Percentiles rank a stretch among this genome's conserved stretches.
Evolutionary conservation across 2,797 vertebrate genomes (phyloP).

Genomic region (Bucorvus abyssinicus): DNA sequence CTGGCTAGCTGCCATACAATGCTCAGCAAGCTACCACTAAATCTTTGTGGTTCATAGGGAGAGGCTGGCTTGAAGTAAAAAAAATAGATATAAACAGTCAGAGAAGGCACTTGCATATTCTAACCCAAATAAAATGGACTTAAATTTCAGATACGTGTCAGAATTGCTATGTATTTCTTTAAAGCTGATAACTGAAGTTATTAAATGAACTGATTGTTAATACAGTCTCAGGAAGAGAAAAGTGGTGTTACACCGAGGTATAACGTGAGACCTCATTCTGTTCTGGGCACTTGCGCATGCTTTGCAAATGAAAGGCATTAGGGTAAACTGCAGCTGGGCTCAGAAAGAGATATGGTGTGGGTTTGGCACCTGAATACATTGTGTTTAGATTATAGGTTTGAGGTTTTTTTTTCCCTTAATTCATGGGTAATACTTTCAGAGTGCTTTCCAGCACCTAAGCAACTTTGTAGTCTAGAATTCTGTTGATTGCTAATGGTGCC

Average conservation of each 20-base stretch:
- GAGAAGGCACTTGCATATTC: background rate
- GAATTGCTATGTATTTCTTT: background rate
- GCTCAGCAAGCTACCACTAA: background rate
- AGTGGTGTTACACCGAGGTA: background rate
- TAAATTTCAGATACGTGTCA: background rate
- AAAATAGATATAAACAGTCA: background rate
- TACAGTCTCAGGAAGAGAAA: background rate
- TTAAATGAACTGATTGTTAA: background rate
- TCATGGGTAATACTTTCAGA: background rate
- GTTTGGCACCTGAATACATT: background rate
- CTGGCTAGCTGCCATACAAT: slow-evolving; percentile 3
- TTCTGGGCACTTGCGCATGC: background rate
- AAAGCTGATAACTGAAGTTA: background rate
- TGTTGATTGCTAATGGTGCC: background rate
- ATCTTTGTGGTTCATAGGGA: background rate
- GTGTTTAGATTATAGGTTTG: background rate
- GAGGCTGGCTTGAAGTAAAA: background rate
- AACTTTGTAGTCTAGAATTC: background rate
- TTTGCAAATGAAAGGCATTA: background rate
- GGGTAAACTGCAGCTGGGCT: background rate
- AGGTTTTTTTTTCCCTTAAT: no score
- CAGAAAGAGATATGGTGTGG: background rate
- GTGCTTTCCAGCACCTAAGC: background rate
- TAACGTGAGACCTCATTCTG: background rate
- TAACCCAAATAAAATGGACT: background rate